A percentile compares a stretch with the other conserved stretches of the same genome.
phyloP scores from a whole-genome alignment of 2,797 vertebrate genomes.

The Rhynchotus rufescens region DNA sequence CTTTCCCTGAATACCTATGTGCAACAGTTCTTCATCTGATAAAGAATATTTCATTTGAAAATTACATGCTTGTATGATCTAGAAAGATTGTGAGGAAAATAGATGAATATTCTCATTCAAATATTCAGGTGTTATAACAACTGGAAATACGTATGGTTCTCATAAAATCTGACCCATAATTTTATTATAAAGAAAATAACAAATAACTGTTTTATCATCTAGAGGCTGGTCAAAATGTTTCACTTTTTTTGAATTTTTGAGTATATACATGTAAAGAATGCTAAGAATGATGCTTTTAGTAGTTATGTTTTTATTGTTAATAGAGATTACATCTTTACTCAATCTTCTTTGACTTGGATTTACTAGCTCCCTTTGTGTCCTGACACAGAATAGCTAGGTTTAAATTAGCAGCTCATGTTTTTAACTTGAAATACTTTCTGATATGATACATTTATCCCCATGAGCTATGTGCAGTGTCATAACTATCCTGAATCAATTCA shows the following conservation, averaged over 20 bases:
- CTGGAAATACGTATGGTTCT: not conserved
- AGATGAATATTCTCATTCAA: not conserved
- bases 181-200: not conserved
- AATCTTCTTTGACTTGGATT: not conserved
- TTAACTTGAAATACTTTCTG: slow-evolving; percentile 23
- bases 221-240: not conserved
- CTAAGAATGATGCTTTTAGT: not conserved
- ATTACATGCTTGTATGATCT: not conserved
- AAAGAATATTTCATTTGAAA: not conserved
- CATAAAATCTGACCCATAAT: not conserved
- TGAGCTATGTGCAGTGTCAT: not conserved
- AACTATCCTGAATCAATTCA: slow-evolving; percentile 11
- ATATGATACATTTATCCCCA: not conserved
- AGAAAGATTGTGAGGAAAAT: not conserved
- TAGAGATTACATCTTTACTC: not conserved
- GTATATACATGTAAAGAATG: not conserved
- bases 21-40: not conserved
- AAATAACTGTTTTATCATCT: not conserved
- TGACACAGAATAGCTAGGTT: not conserved
- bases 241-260: not conserved
- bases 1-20: not conserved
- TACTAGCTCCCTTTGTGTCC: not conserved
- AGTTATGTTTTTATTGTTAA: not conserved
- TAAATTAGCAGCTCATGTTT: not conserved
- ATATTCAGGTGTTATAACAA: not conserved